Evolutionary conservation across 1,140 invertebrate genomes (phyloP).

Genomic region (Zophobas morio): DNA sequence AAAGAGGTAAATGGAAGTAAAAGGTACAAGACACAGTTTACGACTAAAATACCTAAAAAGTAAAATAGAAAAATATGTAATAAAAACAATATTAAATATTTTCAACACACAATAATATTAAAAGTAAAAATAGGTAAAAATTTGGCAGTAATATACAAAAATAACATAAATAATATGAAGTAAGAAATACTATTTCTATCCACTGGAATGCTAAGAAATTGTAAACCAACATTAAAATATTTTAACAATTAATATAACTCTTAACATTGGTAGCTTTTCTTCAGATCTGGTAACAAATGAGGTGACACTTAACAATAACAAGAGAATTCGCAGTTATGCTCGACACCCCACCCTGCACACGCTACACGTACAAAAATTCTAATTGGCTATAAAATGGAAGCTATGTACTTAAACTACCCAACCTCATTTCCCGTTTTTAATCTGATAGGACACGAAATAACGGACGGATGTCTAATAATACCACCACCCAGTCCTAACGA

Average conservation of each 20-base stretch:
- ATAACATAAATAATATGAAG: constrained; percentile 48
- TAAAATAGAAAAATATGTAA: constrained; percentile 60
- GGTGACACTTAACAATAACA: constrained; percentile 52
- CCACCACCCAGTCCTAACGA: neutral
- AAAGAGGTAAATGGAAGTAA: constrained; percentile 47
- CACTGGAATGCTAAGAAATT: constrained; percentile 55
- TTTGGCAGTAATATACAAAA: constrained; percentile 59
- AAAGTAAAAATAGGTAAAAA: constrained; percentile 61
- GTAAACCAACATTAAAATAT: constrained; percentile 50
- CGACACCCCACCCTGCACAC: neutral
- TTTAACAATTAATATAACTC: constrained; percentile 48
- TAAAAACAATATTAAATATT: constrained; percentile 57
- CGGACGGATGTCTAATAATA: constrained; percentile 29
- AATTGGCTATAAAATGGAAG: constrained; percentile 32
- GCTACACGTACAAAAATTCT: neutral
- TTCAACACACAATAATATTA: constrained; percentile 49
- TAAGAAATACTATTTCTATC: constrained; percentile 47
- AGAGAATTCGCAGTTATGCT: constrained; percentile 36
- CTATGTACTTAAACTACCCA: constrained; percentile 21
- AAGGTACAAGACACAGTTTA: constrained; percentile 56
- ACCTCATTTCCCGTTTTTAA: constrained; percentile 36
- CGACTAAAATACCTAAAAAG: constrained; percentile 55
- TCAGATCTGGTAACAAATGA: constrained; percentile 65
- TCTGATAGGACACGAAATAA: constrained; percentile 2
- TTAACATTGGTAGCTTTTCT: constrained; percentile 55